Conservation (phyloP, 2,113 vertebrate species). For the Lophura nycthemera region DNA sequence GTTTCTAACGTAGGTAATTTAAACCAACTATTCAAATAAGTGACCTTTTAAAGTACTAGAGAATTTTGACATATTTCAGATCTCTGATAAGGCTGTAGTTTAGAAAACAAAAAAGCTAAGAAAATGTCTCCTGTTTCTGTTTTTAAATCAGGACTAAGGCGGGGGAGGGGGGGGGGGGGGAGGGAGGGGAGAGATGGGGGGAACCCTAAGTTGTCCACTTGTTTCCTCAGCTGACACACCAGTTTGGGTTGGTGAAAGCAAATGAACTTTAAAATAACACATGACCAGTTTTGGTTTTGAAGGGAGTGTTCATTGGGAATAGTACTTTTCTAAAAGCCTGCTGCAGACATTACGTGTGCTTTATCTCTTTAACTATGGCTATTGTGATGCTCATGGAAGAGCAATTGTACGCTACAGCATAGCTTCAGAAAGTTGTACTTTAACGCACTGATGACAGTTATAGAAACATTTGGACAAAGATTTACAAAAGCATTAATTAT, state of each 20-base stretch:
- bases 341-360: background rate
- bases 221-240: background rate
- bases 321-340: background rate
- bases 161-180: too few species aligned
- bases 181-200: background rate
- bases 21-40: conserved; percentile 34
- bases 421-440: conserved; percentile 55
- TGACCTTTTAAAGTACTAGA: background rate
- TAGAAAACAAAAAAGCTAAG: background rate
- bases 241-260: background rate
- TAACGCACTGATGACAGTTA: conserved; percentile 61
- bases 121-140: conserved; percentile 34
- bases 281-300: background rate
- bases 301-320: background rate
- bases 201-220: background rate
- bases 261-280: background rate
- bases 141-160: background rate
- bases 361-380: conserved; percentile 12
- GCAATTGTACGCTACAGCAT: background rate
- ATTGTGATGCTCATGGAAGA: background rate
- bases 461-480: conserved; percentile 61
- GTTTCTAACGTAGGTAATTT: conserved; percentile 38
- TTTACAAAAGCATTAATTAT: conserved; percentile 73
- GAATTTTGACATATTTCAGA: conserved; percentile 31
- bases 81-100: conserved; percentile 20